Evolutionary conservation across 2,888 invertebrate species (phyloP).

Genomic region (Hemaris fuciformis): DNA sequence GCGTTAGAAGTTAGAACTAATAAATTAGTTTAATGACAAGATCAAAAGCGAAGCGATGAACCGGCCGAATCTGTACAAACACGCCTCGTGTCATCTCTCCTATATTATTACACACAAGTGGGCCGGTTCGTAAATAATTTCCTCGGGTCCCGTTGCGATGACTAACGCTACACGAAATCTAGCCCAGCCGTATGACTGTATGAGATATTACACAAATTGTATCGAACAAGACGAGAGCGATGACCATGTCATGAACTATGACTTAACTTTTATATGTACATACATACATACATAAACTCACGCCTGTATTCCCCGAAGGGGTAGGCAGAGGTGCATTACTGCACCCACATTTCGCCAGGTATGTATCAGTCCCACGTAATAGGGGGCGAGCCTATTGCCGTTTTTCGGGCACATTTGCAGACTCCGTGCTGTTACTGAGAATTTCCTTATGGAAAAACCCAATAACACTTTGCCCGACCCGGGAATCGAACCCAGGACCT

Average conservation of each 20-base stretch:
- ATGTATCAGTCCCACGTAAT: no score
- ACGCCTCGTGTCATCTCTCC: slow-evolving; percentile 8
- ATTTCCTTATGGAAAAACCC: no score
- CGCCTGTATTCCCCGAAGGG: no score
- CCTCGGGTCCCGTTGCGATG: slow-evolving; percentile 12
- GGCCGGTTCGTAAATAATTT: slow-evolving; percentile 14
- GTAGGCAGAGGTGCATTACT: no score
- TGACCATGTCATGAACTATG: neutral
- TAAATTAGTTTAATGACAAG: neutral
- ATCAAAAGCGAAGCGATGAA: neutral
- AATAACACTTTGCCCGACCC: no score
- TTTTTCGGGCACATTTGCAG: no score
- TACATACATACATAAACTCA: no score
- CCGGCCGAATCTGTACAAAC: neutral
- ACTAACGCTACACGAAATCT: slow-evolving; percentile 3
- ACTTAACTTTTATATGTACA: no score
- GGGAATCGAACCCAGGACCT: no score
- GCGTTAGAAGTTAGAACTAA: neutral
- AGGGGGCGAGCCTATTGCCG: no score
- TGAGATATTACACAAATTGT: slow-evolving; percentile 9
- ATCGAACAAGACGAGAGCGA: neutral
- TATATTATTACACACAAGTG: slow-evolving; percentile 14
- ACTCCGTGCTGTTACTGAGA: no score
- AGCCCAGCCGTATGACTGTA: neutral
- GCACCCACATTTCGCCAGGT: no score